Percentiles rank a stretch among this genome's conserved stretches.
phyloP scores from a whole-genome alignment of 2,113 vertebrate species.

The Entomyzon cyanotis region DNA sequence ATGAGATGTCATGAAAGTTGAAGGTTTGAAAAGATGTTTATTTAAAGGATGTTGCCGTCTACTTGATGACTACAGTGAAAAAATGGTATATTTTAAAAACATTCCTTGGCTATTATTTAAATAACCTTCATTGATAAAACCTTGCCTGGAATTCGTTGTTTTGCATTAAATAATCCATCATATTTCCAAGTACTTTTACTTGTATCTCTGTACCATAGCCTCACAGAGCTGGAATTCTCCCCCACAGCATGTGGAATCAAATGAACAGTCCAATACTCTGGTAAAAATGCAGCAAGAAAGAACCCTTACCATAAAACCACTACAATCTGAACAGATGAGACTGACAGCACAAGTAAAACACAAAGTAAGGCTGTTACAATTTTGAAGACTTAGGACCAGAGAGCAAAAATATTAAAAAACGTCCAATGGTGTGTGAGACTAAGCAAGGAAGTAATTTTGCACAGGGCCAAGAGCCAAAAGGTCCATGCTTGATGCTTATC shows the following conservation, averaged over 20 bases:
- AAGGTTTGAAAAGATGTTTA: constrained; percentile 97
- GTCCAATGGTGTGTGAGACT: not conserved
- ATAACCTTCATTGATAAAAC: not conserved
- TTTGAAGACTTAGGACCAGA: not conserved
- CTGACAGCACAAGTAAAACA: not conserved
- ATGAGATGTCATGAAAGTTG: constrained; percentile 97
- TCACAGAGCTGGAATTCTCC: not conserved
- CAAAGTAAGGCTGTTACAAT: not conserved
- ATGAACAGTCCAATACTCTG: not conserved
- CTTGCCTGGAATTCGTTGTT: not conserved
- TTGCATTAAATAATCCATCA: not conserved
- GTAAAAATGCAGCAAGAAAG: not conserved
- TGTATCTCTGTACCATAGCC: not conserved
- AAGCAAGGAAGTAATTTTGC: not conserved
- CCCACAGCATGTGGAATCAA: not conserved
- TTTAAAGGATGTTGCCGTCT: constrained; percentile 97
- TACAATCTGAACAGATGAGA: not conserved
- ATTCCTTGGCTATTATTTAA: not conserved
- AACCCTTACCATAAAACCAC: not conserved
- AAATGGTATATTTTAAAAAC: constrained; percentile 31
- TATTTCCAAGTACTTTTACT: not conserved
- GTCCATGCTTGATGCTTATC: not conserved
- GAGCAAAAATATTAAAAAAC: not conserved
- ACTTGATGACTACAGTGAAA: constrained; percentile 84
- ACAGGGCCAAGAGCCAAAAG: not conserved